Evolutionary conservation across 2,888 invertebrate species (phyloP).

Genomic region (Physocephala rufipes): DNA sequence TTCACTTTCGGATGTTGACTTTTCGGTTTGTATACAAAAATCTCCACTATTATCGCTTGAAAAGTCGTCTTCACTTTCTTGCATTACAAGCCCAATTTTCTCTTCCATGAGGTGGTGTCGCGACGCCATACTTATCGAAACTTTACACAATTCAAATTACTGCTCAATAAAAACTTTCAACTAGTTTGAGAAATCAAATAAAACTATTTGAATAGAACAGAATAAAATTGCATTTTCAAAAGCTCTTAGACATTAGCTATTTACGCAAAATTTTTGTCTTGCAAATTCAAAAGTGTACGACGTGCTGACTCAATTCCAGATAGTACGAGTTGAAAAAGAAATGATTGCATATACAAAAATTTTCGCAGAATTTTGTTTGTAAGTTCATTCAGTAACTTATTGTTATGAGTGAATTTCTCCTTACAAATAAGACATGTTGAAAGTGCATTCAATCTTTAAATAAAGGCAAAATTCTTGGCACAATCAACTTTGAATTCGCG

Average conservation of each 20-base stretch:
- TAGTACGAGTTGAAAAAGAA: conserved; percentile 1
- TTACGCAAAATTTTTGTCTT: no score
- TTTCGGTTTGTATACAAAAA: background rate
- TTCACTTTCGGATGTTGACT: conserved; percentile 17
- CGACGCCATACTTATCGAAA: conserved; percentile 12
- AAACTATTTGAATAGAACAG: no score
- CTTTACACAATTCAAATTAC: conserved; percentile 15
- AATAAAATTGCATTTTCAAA: conserved; percentile 1
- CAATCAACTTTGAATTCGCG: conserved; percentile 4
- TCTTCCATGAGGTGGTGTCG: conserved; percentile 7
- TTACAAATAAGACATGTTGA: background rate
- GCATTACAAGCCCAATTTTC: conserved; percentile 4
- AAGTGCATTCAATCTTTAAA: conserved; percentile 1
- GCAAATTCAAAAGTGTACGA: no score
- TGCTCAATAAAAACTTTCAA: conserved; percentile 4
- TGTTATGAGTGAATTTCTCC: conserved; percentile 17
- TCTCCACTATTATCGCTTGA: conserved; percentile 8
- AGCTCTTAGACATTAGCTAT: no score
- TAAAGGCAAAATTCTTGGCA: background rate
- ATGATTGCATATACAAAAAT: background rate
- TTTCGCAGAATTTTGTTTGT: background rate
- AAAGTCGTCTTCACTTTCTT: conserved; percentile 21
- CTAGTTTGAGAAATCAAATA: conserved; percentile 3
- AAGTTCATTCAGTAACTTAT: background rate
- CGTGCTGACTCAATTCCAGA: background rate